Evolutionary conservation across 1,140 invertebrate species (phyloP), one percentile per base, ranked within the genome.

Genomic region (Bathynomus jamesi): DNA sequence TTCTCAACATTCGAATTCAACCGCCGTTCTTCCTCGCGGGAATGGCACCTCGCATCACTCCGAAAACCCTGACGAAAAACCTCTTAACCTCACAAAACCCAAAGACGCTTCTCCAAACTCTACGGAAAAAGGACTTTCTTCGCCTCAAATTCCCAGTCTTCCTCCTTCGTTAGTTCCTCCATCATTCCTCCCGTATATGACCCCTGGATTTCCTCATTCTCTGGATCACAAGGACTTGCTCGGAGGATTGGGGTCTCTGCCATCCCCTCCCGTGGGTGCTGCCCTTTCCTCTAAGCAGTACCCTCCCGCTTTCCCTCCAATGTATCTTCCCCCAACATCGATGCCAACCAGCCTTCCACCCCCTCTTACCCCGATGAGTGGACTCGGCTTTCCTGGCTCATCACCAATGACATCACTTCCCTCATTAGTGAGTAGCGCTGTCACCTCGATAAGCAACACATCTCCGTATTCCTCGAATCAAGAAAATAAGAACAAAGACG

Each of bases 31-130:
- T 17, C 7, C 32, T 8, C 17, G 7, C 7, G 32, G 32, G 17
- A 40, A 40, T 40, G 32, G 32, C 7, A 8, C 32, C 17, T 40
- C 32, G 17, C 61, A 46, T 40, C 53, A 69, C 46, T 71, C 73
- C 17, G 75, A 77, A 25, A 71, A 74, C 69, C 73, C 72, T 5
- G 73, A 78, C 4, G 93, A 95, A 78, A 88, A 90, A 0, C 93
- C 93, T 0, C 83, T 96, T 0, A 95, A 95, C 82, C 87, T 96
- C 5, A 91, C 88, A 74, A 95, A 95, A 83, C 93, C 93, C 28
- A 91, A 94, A 79, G 86, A 85, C 63, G 64, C 64, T 63, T 72
- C 72, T 64, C 69, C 78, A 4, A 70, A 70, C 40, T 70, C 76
- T 46, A 62, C 69, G 11, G 72, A 76, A n/a, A 40, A 70, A 67